A percentile compares a stretch with the other conserved stretches of the same genome.
Evolutionary conservation across 1,140 invertebrate genomes (phyloP).

Genomic region (Drosophila virilis): DNA sequence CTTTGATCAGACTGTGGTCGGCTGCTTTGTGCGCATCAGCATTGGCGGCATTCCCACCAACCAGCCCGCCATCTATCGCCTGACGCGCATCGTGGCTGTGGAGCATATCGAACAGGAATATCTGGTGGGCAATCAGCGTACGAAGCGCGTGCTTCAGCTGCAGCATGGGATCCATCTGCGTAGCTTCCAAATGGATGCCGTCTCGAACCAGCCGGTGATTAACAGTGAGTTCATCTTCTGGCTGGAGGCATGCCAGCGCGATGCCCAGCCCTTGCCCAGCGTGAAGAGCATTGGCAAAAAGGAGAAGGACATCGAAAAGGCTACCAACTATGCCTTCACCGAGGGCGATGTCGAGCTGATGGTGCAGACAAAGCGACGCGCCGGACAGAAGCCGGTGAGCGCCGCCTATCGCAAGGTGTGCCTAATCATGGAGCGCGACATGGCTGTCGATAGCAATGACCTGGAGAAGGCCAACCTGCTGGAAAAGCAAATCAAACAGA

Average conservation of each 20-base stretch:
- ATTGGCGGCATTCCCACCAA: background rate
- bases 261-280: background rate
- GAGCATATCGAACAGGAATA: constrained; percentile 4
- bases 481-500: constrained; percentile 39
- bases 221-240: constrained; percentile 32
- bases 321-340: constrained; percentile 29
- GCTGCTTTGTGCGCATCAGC: constrained; percentile 48
- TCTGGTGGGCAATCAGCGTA: constrained; percentile 14
- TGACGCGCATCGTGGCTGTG: constrained; percentile 19
- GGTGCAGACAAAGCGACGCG: constrained; percentile 20
- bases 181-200: constrained; percentile 22
- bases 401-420: constrained; percentile 35
- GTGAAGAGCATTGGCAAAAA: constrained; percentile 29
- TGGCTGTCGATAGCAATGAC: constrained; percentile 33
- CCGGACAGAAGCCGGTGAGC: constrained; percentile 2
- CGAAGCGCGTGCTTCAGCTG: constrained; percentile 21
- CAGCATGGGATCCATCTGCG: constrained; percentile 2
- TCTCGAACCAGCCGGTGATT: constrained; percentile 41
- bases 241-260: constrained; percentile 17
- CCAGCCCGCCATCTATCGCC: constrained; percentile 12
- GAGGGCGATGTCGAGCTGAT: constrained; percentile 48
- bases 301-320: constrained; percentile 27
- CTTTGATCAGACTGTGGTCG: constrained; percentile 37
- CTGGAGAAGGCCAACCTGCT: constrained; percentile 13
- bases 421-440: constrained; percentile 44